Evolutionary conservation across 1,140 invertebrate species (phyloP), one percentile per base, ranked within the genome.

Genomic region (Pteromalus puparum): DNA sequence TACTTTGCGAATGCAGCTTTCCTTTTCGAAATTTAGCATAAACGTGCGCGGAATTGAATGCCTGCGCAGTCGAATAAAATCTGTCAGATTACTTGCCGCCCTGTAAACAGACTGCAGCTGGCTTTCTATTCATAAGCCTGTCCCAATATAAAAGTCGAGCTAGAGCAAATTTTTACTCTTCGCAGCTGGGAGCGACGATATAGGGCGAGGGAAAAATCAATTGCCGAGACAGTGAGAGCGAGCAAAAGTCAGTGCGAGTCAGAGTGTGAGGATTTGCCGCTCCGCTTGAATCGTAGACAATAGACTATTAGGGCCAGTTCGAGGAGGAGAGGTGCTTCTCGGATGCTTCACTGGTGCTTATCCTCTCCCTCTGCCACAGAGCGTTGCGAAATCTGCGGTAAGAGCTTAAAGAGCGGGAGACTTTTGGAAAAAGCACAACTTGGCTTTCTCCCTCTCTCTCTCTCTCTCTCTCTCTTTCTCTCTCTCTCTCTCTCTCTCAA

Each of bases 251-350:
- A 30, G 42, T 34, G 24, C n/a, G 76, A n/a, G n/a, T n/a, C n/a
- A n/a, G n/a, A n/a, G n/a, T n/a, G 38, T 72, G 48, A 84, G 84
- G 88, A 86, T 88, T 87, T 87, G 83, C 85, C 84, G 80, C 84
- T 87, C 73, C 82, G 84, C 85, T 84, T 73, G 85, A 86, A 86
- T 84, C 77, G 85, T 87, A 86, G 84, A 88, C 88, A 88, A 87
- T 88, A 86, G 85, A 87, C 86, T 87, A 88, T 87, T 87, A 88
- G 77, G 84, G 77, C 73, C 77, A 85, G 86, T 85, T 85, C 77
- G 85, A 76, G 87, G 85, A 70, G 83, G 18, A 87, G 85, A 80
- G 86, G 82, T 81, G 86, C 86, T 85, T 87, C 84, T n/a, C n/a
- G n/a, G n/a, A n/a, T n/a, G n/a, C n/a, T n/a, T n/a, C n/a, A n/a